phyloP scores from a whole-genome alignment of 2,113 vertebrate species.

The Xiphophorus couchianus region DNA sequence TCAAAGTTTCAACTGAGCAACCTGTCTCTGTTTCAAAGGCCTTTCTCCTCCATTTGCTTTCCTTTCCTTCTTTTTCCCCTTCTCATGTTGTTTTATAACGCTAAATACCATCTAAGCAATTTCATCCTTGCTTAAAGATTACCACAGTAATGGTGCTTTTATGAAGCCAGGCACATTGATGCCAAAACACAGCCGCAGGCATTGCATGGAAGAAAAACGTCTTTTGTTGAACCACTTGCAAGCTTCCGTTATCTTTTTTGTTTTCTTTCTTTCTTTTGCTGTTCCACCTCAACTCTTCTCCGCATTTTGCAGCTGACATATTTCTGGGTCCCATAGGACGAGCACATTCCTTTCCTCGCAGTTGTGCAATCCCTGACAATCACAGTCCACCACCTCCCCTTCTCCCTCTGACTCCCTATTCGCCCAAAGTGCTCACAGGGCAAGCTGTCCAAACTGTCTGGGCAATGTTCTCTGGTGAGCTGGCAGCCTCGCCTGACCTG shows the following conservation, averaged over 20 bases:
- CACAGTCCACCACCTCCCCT: conserved; percentile 49
- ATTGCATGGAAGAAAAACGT: conserved; percentile 6
- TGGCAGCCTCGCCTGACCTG: conserved; percentile 57
- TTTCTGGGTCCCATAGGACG: conserved; percentile 72
- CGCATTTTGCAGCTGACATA: conserved; percentile 72
- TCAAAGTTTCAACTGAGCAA: conserved; percentile 69
- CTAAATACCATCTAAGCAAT: not conserved
- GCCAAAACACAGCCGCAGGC: conserved; percentile 41
- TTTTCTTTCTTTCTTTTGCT: conserved; percentile 27
- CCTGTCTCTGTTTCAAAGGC: conserved; percentile 51
- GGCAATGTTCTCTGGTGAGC: conserved; percentile 66
- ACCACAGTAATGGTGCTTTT: not conserved
- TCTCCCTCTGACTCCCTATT: conserved; percentile 57
- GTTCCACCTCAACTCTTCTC: conserved; percentile 46
- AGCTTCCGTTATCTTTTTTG: conserved; percentile 37
- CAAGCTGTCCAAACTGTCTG: conserved; percentile 70
- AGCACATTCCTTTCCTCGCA: conserved; percentile 75
- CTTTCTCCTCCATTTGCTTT: conserved; percentile 13
- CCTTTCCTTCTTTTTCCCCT: not conserved
- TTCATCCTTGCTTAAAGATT: conserved; percentile 17
- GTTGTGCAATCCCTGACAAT: conserved; percentile 81
- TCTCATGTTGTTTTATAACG: not conserved
- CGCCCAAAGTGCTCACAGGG: conserved; percentile 45
- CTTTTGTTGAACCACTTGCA: conserved; percentile 16
- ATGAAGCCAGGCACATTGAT: not conserved